These are phyloP conservation scores for Archocentrus centrarchus DNA, from an alignment of 2,113 vertebrate genomes.

Conservation along the genomic window DNA sequence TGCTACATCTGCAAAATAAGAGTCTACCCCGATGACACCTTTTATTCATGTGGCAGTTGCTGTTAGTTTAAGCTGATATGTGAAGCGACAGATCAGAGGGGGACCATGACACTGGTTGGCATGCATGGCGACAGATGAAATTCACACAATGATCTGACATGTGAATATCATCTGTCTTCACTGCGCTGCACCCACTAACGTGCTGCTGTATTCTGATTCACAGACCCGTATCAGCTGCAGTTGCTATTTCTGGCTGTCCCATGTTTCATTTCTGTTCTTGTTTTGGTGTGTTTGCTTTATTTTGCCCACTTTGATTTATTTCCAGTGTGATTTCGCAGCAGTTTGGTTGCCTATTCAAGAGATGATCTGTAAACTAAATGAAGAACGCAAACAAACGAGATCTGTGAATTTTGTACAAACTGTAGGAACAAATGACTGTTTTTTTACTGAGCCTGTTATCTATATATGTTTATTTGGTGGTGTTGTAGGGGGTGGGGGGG, in stretches of 20 bases:
- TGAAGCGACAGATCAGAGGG: slow-evolving; percentile 53
- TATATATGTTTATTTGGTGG: slow-evolving; percentile 70
- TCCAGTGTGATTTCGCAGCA: slow-evolving; percentile 56
- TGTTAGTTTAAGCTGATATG: neutral
- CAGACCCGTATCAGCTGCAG: neutral
- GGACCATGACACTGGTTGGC: slow-evolving; percentile 38
- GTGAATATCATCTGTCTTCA: slow-evolving; percentile 6
- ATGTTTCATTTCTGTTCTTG: neutral
- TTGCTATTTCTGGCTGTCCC: slow-evolving; percentile 15
- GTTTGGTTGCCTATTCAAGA: slow-evolving; percentile 70
- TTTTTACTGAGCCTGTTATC: slow-evolving; percentile 81
- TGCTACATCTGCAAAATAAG: neutral
- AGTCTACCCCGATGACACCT: neutral
- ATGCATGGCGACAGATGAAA: slow-evolving; percentile 7
- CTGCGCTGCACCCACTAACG: neutral
- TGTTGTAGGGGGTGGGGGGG: neutral
- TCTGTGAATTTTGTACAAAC: slow-evolving; percentile 87
- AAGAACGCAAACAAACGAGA: slow-evolving; percentile 57
- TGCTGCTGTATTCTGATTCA: neutral
- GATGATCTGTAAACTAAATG: slow-evolving; percentile 40
- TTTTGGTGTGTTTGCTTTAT: slow-evolving; percentile 8
- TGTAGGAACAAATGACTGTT: slow-evolving; percentile 78
- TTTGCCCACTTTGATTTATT: slow-evolving; percentile 26
- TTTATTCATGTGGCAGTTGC: neutral
- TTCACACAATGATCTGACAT: slow-evolving; percentile 13